phyloP scores from a whole-genome alignment of 1,140 invertebrate genomes.

The Hypothenemus hampei region DNA sequence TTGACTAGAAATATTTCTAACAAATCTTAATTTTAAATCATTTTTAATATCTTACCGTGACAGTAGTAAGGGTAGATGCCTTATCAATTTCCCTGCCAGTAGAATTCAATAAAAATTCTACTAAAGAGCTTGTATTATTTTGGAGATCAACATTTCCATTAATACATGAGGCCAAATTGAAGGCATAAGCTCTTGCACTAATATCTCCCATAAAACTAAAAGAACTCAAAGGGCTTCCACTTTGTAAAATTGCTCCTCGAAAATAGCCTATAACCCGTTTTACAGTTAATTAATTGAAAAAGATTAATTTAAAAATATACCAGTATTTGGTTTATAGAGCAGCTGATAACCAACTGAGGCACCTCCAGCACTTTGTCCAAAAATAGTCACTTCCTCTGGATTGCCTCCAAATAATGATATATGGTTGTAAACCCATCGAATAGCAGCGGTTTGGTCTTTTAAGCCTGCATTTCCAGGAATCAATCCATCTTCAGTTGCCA shows the following conservation, averaged over 20 bases:
- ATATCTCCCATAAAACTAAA: constrained; percentile 23
- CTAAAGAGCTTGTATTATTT: constrained; percentile 8
- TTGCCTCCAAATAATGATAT: constrained; percentile 69
- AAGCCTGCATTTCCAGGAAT: constrained; percentile 71
- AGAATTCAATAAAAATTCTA: constrained; percentile 14
- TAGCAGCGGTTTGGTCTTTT: constrained; percentile 65
- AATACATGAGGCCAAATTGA: constrained; percentile 16
- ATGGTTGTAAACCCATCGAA: constrained; percentile 66
- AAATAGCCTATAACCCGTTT: constrained; percentile 55
- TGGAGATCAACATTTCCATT: constrained; percentile 5
- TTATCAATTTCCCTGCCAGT: constrained; percentile 14
- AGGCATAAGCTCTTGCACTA: constrained; percentile 17
- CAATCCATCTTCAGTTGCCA: constrained; percentile 46
- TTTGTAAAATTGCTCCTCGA: constrained; percentile 67
- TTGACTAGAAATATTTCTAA: constrained; percentile 3
- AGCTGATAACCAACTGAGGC: constrained; percentile 49
- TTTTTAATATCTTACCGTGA: constrained; percentile 25
- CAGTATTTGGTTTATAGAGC: constrained; percentile 12
- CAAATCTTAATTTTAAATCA: too few relatives aligned
- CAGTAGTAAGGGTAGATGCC: constrained; percentile 19
- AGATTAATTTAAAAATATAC: not conserved
- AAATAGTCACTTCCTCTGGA: constrained; percentile 59
- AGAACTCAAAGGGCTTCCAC: constrained; percentile 62
- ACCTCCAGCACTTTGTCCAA: constrained; percentile 65
- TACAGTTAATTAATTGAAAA: too few relatives aligned